Conservation (phyloP, 1,140 invertebrate genomes). For the Pachypeltis micranthus region DNA sequence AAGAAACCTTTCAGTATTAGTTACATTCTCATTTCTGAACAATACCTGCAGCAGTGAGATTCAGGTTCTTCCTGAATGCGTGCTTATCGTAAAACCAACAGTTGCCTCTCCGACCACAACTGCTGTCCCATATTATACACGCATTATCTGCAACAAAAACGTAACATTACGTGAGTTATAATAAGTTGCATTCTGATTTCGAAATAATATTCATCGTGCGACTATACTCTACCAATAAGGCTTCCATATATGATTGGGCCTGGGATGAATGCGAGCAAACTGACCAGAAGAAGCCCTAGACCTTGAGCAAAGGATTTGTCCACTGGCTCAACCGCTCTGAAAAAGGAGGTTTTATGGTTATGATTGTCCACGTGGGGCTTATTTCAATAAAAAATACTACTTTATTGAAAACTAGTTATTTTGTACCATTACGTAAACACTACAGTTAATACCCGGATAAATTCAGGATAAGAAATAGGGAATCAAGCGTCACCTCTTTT, state of each 20-base stretch:
- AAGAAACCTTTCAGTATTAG: too few species aligned
- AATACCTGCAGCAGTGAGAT: constrained; percentile 53
- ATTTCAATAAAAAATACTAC: too few species aligned
- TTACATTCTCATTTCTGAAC: too few species aligned
- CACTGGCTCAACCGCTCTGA: constrained; percentile 42
- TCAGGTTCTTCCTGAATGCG: constrained; percentile 47
- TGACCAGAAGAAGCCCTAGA: constrained; percentile 46
- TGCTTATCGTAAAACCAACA: constrained; percentile 60
- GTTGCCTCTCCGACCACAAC: constrained; percentile 55
- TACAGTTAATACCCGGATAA: too few species aligned
- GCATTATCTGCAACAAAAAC: constrained; percentile 33
- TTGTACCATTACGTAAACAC: too few species aligned
- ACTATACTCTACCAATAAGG: constrained; percentile 38
- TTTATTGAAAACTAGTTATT: too few species aligned
- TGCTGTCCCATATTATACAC: constrained; percentile 63
- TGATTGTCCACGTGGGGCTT: too few species aligned
- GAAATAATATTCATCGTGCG: background rate
- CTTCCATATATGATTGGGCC: constrained; percentile 52
- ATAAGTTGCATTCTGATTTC: too few species aligned
- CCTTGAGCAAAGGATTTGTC: constrained; percentile 55
- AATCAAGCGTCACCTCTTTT: too few species aligned
- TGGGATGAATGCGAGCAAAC: constrained; percentile 51
- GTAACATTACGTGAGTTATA: too few species aligned
- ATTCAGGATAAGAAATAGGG: too few species aligned
- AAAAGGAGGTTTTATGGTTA: too few species aligned